Evolutionary conservation across 2,113 vertebrate genomes (phyloP).

Genomic region (Loxodonta africana): DNA sequence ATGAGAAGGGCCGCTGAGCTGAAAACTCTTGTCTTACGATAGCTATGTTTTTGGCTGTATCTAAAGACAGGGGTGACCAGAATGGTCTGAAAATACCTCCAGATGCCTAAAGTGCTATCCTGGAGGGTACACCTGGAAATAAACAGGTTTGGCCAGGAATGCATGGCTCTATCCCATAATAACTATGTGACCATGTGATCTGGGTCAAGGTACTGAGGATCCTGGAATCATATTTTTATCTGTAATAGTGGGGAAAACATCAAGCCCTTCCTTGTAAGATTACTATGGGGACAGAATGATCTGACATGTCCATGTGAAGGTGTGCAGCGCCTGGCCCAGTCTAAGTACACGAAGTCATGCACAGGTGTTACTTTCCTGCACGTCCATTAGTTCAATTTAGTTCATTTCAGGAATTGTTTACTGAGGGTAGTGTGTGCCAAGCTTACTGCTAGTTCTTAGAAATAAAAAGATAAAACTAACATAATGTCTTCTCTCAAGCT

Average conservation of each 20-base stretch:
- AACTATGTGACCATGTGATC: not conserved
- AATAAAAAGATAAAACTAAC: not conserved
- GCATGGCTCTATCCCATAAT: not conserved
- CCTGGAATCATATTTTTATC: not conserved
- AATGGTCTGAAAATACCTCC: not conserved
- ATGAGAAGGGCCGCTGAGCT: not conserved
- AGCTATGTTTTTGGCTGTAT: not conserved
- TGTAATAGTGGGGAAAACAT: not conserved
- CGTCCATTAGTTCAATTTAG: not conserved
- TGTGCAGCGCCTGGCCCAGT: fast-evolving
- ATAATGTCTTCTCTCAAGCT: not conserved
- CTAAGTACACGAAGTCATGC: not conserved
- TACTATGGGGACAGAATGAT: not conserved
- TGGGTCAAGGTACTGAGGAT: not conserved
- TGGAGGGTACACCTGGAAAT: not conserved
- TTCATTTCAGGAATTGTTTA: not conserved
- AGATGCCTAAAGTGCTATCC: not conserved
- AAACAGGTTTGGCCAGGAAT: not conserved
- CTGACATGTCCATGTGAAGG: not conserved
- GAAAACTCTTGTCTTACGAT: not conserved
- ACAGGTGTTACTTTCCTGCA: not conserved
- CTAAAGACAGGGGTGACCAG: not conserved
- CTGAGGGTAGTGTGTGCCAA: not conserved
- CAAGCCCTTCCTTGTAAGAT: not conserved
- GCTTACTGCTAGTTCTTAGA: not conserved